These are phyloP conservation scores for Rhinolophus sinicus DNA, from an alignment of 2,113 vertebrate species.

Conservation along the genomic window DNA sequence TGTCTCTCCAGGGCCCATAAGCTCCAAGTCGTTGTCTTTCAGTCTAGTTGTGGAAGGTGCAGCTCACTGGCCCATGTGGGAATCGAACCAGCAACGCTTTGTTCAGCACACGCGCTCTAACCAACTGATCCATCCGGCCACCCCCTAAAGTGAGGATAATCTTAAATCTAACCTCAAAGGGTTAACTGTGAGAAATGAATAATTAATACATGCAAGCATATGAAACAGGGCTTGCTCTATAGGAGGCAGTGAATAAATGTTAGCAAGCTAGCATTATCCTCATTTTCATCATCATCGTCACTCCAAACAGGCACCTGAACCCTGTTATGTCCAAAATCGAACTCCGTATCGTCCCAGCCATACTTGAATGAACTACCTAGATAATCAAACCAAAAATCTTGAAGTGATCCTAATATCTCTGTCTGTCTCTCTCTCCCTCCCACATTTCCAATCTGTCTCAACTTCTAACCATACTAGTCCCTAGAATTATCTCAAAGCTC, in stretches of 20 bases:
- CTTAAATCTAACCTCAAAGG: constrained; percentile 15
- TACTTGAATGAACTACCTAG: neutral
- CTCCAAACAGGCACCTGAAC: constrained; percentile 1
- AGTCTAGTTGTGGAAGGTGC: too few species aligned
- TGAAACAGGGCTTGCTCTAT: neutral
- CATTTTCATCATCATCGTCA: neutral
- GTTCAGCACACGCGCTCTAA: too few species aligned
- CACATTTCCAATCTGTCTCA: neutral
- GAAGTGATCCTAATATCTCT: neutral
- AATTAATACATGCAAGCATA: neutral
- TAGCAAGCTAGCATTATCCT: neutral
- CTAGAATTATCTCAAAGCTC: constrained; percentile 1
- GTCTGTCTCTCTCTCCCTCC: neutral
- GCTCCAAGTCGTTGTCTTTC: too few species aligned
- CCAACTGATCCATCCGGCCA: too few species aligned
- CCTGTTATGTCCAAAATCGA: neutral
- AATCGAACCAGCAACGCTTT: too few species aligned
- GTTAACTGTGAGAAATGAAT: neutral
- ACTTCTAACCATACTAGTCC: neutral
- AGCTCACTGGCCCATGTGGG: too few species aligned
- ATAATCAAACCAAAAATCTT: neutral
- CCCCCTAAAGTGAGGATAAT: neutral
- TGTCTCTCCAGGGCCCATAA: too few species aligned
- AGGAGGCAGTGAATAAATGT: neutral
- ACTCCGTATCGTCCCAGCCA: neutral